Evolutionary conservation across 2,797 vertebrate species (phyloP).

Genomic region (Antrozous pallidus): DNA sequence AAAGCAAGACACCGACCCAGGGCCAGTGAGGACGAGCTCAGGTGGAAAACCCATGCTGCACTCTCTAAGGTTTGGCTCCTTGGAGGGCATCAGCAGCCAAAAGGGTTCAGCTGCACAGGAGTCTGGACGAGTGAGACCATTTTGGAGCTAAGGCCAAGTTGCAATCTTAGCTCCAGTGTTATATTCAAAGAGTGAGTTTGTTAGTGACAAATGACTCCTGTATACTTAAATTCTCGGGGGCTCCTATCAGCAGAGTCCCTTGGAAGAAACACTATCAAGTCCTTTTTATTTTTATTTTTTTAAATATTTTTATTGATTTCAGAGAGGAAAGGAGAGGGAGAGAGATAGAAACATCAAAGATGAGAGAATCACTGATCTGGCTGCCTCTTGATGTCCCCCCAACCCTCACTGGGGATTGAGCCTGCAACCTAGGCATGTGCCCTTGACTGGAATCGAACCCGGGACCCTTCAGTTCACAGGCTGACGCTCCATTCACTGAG

Average conservation of each 20-base stretch:
- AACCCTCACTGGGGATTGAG: too few species aligned
- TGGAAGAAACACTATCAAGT: not conserved
- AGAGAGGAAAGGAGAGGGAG: too few species aligned
- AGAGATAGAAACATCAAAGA: too few species aligned
- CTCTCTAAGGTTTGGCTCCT: not conserved
- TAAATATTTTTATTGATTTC: too few species aligned
- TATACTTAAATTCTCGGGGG: not conserved
- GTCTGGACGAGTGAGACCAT: not conserved
- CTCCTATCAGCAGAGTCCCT: not conserved
- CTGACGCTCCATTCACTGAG: too few species aligned
- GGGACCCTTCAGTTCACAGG: too few species aligned
- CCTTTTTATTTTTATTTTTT: not conserved
- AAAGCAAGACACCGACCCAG: not conserved
- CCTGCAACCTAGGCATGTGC: too few species aligned
- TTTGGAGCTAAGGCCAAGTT: not conserved
- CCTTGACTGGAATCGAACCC: too few species aligned
- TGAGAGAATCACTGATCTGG: too few species aligned
- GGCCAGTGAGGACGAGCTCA: not conserved
- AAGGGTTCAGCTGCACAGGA: not conserved
- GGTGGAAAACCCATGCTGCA: conserved; percentile 41
- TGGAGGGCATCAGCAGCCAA: not conserved
- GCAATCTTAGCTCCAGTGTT: not conserved
- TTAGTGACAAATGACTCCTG: not conserved
- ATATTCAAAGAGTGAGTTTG: not conserved
- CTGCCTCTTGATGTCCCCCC: too few species aligned